Evolutionary conservation across 2,888 invertebrate species (phyloP).

Genomic region (Idaea straminata): DNA sequence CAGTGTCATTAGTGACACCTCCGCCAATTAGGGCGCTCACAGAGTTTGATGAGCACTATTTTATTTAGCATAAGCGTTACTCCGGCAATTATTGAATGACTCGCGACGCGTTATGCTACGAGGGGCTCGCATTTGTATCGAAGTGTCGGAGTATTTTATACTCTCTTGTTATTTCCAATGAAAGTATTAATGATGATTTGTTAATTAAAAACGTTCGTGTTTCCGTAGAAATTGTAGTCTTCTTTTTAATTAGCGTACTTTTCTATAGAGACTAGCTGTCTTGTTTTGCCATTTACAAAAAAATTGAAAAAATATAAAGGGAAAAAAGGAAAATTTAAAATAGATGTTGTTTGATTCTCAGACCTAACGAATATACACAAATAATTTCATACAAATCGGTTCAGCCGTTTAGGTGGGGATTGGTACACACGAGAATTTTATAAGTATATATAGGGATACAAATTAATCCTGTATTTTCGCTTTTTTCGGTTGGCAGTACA

Average conservation of each 20-base stretch:
- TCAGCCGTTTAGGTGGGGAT: too few species aligned
- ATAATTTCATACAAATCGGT: too few species aligned
- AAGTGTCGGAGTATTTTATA: slow-evolving; percentile 38
- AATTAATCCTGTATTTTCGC: too few species aligned
- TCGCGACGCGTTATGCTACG: slow-evolving; percentile 57
- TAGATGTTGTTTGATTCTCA: too few species aligned
- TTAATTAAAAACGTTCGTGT: slow-evolving; percentile 18
- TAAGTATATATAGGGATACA: too few species aligned
- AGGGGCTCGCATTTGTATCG: slow-evolving; percentile 45
- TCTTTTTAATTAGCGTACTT: neutral
- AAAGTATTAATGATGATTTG: slow-evolving; percentile 34
- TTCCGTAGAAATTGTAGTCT: slow-evolving; percentile 7
- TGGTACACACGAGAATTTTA: too few species aligned
- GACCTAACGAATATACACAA: too few species aligned
- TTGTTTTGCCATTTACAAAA: too few species aligned
- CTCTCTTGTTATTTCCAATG: slow-evolving; percentile 46
- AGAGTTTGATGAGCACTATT: slow-evolving; percentile 75
- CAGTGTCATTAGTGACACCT: slow-evolving; percentile 77
- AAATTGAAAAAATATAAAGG: too few species aligned
- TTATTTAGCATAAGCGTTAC: slow-evolving; percentile 74
- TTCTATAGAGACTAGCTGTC: too few species aligned
- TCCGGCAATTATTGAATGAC: slow-evolving; percentile 74
- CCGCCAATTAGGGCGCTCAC: slow-evolving; percentile 74
- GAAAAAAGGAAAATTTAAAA: too few species aligned
- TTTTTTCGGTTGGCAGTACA: neutral